Evolutionary conservation across 2,888 invertebrate species (phyloP).

Genomic region (Subacronicta megacephala): DNA sequence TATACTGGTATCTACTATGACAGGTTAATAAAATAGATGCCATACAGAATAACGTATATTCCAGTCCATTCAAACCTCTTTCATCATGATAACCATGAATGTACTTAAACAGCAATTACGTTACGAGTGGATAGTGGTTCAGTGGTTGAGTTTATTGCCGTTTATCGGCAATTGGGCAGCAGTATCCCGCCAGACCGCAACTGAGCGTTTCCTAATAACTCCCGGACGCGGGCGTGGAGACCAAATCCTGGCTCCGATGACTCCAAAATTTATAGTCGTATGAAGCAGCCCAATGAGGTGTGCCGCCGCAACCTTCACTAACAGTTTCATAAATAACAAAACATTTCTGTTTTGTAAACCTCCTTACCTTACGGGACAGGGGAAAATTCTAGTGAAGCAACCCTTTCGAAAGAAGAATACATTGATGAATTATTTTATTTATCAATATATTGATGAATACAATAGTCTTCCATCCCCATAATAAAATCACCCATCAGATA

Average conservation of each 20-base stretch:
- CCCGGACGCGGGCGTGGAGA: slow-evolving; percentile 9
- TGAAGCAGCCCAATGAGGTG: slow-evolving; percentile 17
- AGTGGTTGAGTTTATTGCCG: slow-evolving; percentile 3
- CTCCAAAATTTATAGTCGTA: slow-evolving; percentile 20
- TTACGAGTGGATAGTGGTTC: slow-evolving; percentile 11
- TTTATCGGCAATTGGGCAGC: slow-evolving; percentile 10
- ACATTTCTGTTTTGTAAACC: not conserved
- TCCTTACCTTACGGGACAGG: too few relatives aligned
- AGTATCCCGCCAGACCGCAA: slow-evolving; percentile 13
- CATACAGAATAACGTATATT: too few relatives aligned
- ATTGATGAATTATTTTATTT: too few relatives aligned
- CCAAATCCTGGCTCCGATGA: slow-evolving; percentile 20
- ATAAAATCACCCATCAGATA: too few relatives aligned
- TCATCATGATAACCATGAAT: not conserved
- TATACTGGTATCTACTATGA: too few relatives aligned
- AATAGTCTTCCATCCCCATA: too few relatives aligned
- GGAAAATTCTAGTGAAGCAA: too few relatives aligned
- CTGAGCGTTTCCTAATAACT: slow-evolving; percentile 36
- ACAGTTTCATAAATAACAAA: not conserved
- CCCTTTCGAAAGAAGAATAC: too few relatives aligned
- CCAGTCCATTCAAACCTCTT: too few relatives aligned
- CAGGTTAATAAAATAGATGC: too few relatives aligned
- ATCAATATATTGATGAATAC: too few relatives aligned
- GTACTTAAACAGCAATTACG: not conserved
- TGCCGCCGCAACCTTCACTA: not conserved